These are phyloP conservation scores for Diadegma fenestrale DNA, from an alignment of 2,888 invertebrate species.

Conservation along the genomic window DNA sequence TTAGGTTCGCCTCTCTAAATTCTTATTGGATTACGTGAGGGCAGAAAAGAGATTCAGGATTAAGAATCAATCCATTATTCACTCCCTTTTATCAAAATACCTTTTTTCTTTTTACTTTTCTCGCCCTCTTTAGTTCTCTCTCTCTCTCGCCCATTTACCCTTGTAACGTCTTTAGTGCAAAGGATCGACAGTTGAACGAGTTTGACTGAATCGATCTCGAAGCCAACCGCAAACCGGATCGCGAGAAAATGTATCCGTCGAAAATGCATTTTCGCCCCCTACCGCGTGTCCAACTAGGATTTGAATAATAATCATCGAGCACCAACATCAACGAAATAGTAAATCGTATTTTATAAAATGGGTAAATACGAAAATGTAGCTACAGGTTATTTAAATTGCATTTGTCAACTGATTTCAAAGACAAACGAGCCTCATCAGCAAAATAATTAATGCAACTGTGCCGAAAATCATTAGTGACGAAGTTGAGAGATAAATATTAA, in stretches of 20 bases:
- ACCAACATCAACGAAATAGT: not conserved
- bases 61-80: constrained; percentile 49
- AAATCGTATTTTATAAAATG: not conserved
- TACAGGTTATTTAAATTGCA: not conserved
- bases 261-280: not conserved
- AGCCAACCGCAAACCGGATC: not conserved
- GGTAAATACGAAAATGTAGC: not conserved
- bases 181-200: constrained; percentile 21
- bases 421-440: not conserved
- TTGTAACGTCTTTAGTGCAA: not conserved
- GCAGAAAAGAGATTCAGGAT: constrained; percentile 34
- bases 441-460: not conserved
- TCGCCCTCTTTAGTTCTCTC: not conserved
- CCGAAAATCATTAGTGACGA: constrained; percentile 8
- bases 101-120: too few relatives aligned
- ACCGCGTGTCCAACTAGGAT: not conserved
- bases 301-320: not conserved
- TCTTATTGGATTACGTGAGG: constrained; percentile 35
- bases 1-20: constrained; percentile 29
- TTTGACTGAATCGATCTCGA: constrained; percentile 19
- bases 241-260: not conserved
- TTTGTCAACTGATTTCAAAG: not conserved
- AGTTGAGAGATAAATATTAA: constrained; percentile 17
- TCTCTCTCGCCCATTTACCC: not conserved
- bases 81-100: constrained; percentile 9